Evolutionary conservation across 2,113 vertebrate species (phyloP), one percentile per base, ranked within the genome.

Genomic region (Opisthocomus hoazin): DNA sequence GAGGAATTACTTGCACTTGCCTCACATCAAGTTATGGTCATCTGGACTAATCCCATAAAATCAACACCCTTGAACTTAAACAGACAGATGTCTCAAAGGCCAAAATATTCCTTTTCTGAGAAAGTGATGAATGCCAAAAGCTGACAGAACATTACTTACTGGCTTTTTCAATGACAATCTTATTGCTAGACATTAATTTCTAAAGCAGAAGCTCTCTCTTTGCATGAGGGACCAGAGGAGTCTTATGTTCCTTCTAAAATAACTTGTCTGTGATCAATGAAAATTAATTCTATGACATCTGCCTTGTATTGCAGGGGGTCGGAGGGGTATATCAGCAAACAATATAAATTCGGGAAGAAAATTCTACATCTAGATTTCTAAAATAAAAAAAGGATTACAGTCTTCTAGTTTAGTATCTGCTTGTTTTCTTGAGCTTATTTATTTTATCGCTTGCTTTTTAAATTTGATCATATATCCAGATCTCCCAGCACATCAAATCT

Each of bases 41-140:
- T 88, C 84, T 88, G 91, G 94, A 78, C 51, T 89, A 96, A 94
- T 89, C 74, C 86, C 87, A 96, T 96, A 97, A 98, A 98, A 89
- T 97, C 96, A 97, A 89, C 95, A 94, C 90, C 76, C 78, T 54
- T 91, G 84, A 96, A 95, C 74, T 96, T 94, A 94, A 93, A 89
- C 41, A 97, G 93, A 94, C 73, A 95, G 93, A 94, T 96, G 84
- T 91, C 91, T 90, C 51, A 95, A 97, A 96, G 93, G 84, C 46
- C 74, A 94, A 96, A 93, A 74, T 83, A 73, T 5, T 73, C 8
- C 18, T 58, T 37, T 66, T 93, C 48, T 70, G 76, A 94, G 65
- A 91, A 86, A 73, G 5, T 66, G 48, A 69, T 71, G 78, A 79
- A 87, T 84, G 43, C 10, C 73, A 73, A 64, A 87, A 91, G 51